phyloP scores from a whole-genome alignment of 2,888 invertebrate genomes.

The Lochmaea crataegi region DNA sequence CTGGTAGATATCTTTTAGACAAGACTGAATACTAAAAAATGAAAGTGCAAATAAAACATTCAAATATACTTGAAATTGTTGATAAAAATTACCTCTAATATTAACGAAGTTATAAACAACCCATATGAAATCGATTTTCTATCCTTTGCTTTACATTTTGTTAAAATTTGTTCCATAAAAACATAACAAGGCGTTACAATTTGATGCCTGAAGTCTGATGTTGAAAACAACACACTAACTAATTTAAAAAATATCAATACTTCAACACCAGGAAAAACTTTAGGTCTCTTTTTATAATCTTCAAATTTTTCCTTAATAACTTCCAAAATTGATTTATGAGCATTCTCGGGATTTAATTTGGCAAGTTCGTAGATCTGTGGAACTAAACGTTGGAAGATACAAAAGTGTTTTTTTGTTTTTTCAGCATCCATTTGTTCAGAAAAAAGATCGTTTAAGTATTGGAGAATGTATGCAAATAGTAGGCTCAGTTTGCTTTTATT shows the following conservation, averaged over 20 bases:
- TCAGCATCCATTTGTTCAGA: constrained; percentile 58
- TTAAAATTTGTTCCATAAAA: constrained; percentile 85
- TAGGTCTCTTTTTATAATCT: constrained; percentile 71
- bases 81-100: constrained; percentile 73
- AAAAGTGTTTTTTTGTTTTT: constrained; percentile 69
- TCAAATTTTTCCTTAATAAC: constrained; percentile 79
- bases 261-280: constrained; percentile 74
- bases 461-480: constrained; percentile 81
- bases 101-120: constrained; percentile 77
- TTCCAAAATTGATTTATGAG: constrained; percentile 75
- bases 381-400: constrained; percentile 70
- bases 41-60: constrained; percentile 13
- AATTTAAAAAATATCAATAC: constrained; percentile 85
- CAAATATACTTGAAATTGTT: not conserved
- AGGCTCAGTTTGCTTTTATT: constrained; percentile 82
- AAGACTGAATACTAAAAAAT: constrained; percentile 75
- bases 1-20: constrained; percentile 85
- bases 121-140: constrained; percentile 80
- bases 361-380: constrained; percentile 74
- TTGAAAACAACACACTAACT: constrained; percentile 83
- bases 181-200: constrained; percentile 87
- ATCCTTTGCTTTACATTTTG: constrained; percentile 72
- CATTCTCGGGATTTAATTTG: constrained; percentile 76
- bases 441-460: constrained; percentile 79
- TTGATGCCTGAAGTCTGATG: constrained; percentile 91